phyloP scores from a whole-genome alignment of 92 coral and sea anemone species.

The Parazoanthus atlanticus region DNA sequence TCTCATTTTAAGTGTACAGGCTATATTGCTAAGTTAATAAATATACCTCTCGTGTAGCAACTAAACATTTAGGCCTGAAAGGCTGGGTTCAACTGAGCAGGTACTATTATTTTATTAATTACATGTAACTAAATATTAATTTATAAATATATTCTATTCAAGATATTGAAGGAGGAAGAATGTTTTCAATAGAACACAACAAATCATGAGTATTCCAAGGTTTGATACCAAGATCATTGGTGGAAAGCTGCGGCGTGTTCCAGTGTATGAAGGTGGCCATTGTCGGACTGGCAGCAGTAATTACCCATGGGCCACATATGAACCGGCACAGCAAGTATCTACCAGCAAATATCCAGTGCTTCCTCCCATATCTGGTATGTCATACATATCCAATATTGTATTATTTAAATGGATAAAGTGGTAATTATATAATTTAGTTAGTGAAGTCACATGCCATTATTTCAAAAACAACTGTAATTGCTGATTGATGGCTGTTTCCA shows the following conservation, averaged over 20 bases:
- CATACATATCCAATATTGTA: background rate
- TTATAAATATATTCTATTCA: background rate
- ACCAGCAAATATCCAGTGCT: slow-evolving; percentile 68
- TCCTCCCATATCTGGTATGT: slow-evolving; percentile 64
- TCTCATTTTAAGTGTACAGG: too few relatives aligned
- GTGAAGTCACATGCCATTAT: background rate
- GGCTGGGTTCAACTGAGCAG: too few relatives aligned
- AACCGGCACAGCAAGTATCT: slow-evolving; percentile 43
- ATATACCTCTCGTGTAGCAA: too few relatives aligned
- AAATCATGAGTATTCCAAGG: slow-evolving; percentile 65
- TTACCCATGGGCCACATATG: slow-evolving; percentile 48
- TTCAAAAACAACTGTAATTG: too few relatives aligned
- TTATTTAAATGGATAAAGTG: too few relatives aligned
- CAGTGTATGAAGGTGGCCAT: slow-evolving; percentile 38
- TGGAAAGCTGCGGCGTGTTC: slow-evolving; percentile 69
- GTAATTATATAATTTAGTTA: too few relatives aligned
- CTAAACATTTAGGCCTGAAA: too few relatives aligned
- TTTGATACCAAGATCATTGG: slow-evolving; percentile 76
- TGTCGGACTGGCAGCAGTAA: slow-evolving; percentile 20
- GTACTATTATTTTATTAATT: too few relatives aligned
- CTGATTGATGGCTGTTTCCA: too few relatives aligned
- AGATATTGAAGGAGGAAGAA: background rate
- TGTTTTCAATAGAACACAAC: background rate
- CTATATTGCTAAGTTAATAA: too few relatives aligned
- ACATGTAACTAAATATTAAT: too few relatives aligned